Evolutionary conservation across 2,888 invertebrate genomes (phyloP).

Genomic region (Drosophila setosimentum): DNA sequence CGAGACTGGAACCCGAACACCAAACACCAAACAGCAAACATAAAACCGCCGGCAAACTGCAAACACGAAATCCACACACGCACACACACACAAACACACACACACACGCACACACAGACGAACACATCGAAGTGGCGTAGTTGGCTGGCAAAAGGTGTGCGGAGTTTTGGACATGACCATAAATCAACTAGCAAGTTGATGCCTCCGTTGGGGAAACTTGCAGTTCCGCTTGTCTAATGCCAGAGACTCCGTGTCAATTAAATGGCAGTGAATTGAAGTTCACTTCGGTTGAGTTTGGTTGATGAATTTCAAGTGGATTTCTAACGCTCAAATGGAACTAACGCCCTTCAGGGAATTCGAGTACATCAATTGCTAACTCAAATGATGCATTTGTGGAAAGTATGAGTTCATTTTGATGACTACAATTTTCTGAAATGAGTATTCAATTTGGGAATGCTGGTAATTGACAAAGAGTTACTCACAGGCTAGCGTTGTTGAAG

Average conservation of each 20-base stretch:
- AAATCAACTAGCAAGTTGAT: conserved; percentile 62
- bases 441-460: not conserved
- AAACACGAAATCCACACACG: conserved; percentile 18
- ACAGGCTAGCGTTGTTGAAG: not conserved
- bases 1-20: conserved; percentile 5
- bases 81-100: conserved; percentile 22
- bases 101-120: not conserved
- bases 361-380: not conserved
- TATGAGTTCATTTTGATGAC: not conserved
- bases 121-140: conserved; percentile 4
- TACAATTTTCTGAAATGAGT: not conserved
- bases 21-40: conserved; percentile 13
- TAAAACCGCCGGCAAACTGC: conserved; percentile 40
- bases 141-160: conserved; percentile 59
- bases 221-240: conserved; percentile 62
- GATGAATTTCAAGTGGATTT: conserved; percentile 35
- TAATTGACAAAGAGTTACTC: not conserved
- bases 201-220: conserved; percentile 54
- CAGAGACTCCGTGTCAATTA: conserved; percentile 51
- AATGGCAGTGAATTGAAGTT: conserved; percentile 40
- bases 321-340: conserved; percentile 15
- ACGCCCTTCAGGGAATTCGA: conserved; percentile 31
- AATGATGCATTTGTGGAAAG: not conserved
- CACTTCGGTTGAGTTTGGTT: conserved; percentile 20
- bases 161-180: conserved; percentile 69